Percentiles rank a stretch among this genome's conserved stretches.
Evolutionary conservation across 2,113 vertebrate species (phyloP).

Genomic region (Nycticorax nycticorax): DNA sequence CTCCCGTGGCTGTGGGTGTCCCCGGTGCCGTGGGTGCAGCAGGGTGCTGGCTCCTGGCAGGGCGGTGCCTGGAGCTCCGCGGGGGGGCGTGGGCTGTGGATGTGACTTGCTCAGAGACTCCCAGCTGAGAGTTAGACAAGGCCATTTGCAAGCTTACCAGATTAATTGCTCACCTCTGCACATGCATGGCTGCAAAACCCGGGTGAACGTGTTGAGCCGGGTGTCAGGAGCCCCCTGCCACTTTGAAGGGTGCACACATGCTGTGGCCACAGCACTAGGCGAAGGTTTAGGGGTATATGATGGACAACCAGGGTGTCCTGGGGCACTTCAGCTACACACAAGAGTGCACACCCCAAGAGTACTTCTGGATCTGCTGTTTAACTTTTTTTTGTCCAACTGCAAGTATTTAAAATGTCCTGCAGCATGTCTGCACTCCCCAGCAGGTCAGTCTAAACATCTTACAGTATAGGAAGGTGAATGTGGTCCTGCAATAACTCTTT

Average conservation of each 20-base stretch:
- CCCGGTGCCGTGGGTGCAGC: background rate
- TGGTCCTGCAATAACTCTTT: background rate
- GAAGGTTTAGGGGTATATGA: background rate
- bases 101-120: no score
- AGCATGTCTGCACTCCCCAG: background rate
- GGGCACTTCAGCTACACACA: background rate
- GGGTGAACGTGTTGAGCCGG: background rate
- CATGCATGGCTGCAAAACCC: background rate
- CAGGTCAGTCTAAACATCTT: background rate
- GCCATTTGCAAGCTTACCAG: background rate
- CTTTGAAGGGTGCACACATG: background rate
- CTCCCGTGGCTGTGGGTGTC: background rate
- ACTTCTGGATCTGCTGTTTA: background rate
- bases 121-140: background rate
- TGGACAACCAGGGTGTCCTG: background rate
- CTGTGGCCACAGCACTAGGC: no score
- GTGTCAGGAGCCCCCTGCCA: background rate
- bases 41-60: background rate
- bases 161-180: background rate
- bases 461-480: background rate
- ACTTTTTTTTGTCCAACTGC: background rate
- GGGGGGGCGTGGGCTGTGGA: accelerated
- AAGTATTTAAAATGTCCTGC: background rate
- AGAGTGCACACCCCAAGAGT: background rate
- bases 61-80: accelerated